Evolutionary conservation across 2,888 invertebrate species (phyloP), one percentile per base, ranked within the genome.

Genomic region (Luffia ferchaultella): DNA sequence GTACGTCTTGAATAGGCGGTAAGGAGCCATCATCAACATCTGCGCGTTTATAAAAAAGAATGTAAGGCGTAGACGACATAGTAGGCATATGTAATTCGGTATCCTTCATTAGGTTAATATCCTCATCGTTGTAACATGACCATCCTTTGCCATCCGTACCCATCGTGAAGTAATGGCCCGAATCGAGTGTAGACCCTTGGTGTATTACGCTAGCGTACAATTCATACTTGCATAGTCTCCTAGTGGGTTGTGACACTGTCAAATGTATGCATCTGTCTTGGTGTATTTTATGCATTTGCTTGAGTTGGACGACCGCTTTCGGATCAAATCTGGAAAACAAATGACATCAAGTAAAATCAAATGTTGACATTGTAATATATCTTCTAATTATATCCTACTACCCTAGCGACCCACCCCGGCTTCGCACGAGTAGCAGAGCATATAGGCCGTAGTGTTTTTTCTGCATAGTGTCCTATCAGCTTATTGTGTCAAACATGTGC

Each of bases 131-230:
- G 64, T 93, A 93, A 63, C 90, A 87, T 67, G 88, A 91, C 95
- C 95, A 95, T 40, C 86, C 77, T 51, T 83, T 80, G 16, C 72
- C 75, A 63, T 92, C 92, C 40, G 88, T 86, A 0, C 92, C 93
- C 53, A 93, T 89, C 0, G 94, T 93, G 68, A 93, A 94, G 68
- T 96, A 96, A 67, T 96, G 96, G 0, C 95, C 96, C 0, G 92
- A 91, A 64, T 95, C 93, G 56, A 93, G 89, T 48, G 91, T 92
- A 18, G 88, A 88, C 1, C 96, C 96, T 0, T 90, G 89, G 70
- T 96, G 96, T 0, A 96, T 90, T 0, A 96, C 91, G 0, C 93
- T 93, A 0, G 93, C 93, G 65, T 93, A 93, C 30, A 96, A 73
- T 41, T 86, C 85, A 68, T 93, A 95, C 16, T 85, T 78, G 51